A percentile compares a stretch with the other conserved stretches of the same genome.
phyloP scores from a whole-genome alignment of 2,113 vertebrate genomes.

The Muntiacus muntjak region DNA sequence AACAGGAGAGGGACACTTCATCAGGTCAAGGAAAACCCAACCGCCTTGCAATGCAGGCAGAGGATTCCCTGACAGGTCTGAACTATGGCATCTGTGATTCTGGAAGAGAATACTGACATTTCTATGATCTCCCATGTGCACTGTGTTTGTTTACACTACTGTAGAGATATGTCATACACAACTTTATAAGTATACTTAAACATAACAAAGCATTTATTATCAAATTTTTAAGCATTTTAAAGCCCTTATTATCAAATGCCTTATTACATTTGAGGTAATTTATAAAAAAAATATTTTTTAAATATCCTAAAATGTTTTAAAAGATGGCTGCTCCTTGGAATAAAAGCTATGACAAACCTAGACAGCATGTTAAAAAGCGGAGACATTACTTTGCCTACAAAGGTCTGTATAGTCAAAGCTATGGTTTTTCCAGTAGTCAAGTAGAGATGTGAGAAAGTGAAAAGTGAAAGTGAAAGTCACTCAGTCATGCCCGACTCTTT shows the following conservation, averaged over 20 bases:
- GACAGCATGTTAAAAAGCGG: background rate
- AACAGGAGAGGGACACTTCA: background rate
- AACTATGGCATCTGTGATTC: background rate
- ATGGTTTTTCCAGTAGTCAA: background rate
- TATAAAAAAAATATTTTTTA: background rate
- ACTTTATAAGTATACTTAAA: background rate
- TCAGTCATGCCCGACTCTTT: background rate
- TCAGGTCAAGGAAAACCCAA: background rate
- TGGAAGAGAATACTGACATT: background rate
- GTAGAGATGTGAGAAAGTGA: background rate
- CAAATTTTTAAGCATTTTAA: background rate
- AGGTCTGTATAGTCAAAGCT: background rate
- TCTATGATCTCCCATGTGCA: background rate
- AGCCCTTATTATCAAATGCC: background rate
- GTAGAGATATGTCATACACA: background rate
- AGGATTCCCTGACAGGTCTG: background rate
- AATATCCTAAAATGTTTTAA: background rate
- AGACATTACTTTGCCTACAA: background rate
- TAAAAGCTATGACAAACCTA: background rate
- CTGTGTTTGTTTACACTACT: background rate
- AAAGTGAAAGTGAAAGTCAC: background rate
- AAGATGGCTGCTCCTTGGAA: background rate
- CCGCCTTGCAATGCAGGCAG: background rate
- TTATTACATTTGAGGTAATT: background rate
- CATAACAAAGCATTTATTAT: background rate